These are phyloP conservation scores for Pyxicephalus adspersus DNA, from an alignment of 2,113 vertebrate genomes.

Conservation along the genomic window DNA sequence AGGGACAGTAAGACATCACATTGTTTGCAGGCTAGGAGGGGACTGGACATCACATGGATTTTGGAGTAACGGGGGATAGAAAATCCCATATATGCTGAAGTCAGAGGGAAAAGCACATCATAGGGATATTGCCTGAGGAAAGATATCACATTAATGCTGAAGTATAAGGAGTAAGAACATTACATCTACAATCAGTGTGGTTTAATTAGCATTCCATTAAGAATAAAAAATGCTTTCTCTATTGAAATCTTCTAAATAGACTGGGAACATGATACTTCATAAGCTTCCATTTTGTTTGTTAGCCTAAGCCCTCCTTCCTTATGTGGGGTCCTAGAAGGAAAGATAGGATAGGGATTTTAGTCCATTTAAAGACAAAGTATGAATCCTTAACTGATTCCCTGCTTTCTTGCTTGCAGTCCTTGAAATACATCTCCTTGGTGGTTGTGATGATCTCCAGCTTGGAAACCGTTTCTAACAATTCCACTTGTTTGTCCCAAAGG, in stretches of 20 bases:
- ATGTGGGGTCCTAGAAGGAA: background rate
- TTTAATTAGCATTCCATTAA: too few relatives aligned
- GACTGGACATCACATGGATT: background rate
- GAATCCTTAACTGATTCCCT: background rate
- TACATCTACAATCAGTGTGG: background rate
- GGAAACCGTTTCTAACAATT: conserved; percentile 16
- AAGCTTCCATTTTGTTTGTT: too few relatives aligned
- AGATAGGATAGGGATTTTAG: too few relatives aligned
- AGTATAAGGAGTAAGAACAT: background rate
- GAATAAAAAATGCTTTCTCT: too few relatives aligned
- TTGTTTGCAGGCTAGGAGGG: background rate
- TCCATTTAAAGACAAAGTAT: background rate
- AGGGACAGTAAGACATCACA: too few relatives aligned
- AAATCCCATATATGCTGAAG: too few relatives aligned
- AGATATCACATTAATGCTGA: too few relatives aligned
- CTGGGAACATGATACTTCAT: too few relatives aligned
- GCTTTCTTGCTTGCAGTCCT: background rate
- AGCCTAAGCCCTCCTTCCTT: background rate
- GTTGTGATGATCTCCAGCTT: background rate
- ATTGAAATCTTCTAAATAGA: too few relatives aligned
- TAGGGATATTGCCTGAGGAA: too few relatives aligned
- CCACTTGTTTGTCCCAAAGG: conserved; percentile 39
- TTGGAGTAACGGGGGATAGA: background rate
- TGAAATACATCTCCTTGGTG: conserved; percentile 15
- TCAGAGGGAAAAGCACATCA: too few relatives aligned